A percentile compares a stretch with the other conserved stretches of the same genome.
phyloP scores from a whole-genome alignment of 2,888 invertebrate species.

The Melitaea athalia region DNA sequence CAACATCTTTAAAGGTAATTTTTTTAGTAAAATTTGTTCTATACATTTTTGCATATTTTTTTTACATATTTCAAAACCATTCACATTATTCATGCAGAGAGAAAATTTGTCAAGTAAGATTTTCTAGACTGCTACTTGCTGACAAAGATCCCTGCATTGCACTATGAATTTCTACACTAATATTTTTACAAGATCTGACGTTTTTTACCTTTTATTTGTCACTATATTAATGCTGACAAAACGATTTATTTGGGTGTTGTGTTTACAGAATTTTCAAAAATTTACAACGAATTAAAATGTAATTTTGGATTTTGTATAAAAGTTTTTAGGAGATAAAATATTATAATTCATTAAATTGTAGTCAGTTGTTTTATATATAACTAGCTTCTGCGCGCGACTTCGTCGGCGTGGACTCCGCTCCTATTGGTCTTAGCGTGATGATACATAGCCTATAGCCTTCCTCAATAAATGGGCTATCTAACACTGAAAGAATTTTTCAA shows the following conservation, averaged over 20 bases:
- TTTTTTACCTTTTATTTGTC: background rate
- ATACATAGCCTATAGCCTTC: too few relatives aligned
- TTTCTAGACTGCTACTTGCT: constrained; percentile 15
- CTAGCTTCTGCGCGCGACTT: too few relatives aligned
- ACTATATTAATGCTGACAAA: constrained; percentile 4
- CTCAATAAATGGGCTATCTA: too few relatives aligned
- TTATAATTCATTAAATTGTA: too few relatives aligned
- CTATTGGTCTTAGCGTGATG: too few relatives aligned
- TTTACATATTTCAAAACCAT: constrained; percentile 4
- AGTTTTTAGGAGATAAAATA: too few relatives aligned
- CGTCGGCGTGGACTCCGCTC: too few relatives aligned
- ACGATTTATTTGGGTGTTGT: background rate
- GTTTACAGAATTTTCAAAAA: background rate
- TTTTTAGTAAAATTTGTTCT: background rate
- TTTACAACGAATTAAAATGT: background rate
- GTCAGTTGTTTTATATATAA: too few relatives aligned
- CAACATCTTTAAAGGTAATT: too few relatives aligned
- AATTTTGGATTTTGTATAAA: too few relatives aligned
- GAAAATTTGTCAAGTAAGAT: constrained; percentile 21
- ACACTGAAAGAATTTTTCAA: too few relatives aligned
- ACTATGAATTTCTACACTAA: constrained; percentile 8
- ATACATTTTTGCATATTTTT: background rate
- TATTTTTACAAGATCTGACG: constrained; percentile 12
- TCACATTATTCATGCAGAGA: constrained; percentile 14
- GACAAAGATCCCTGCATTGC: constrained; percentile 17